Base-by-base conservation (phyloP, 2,888 invertebrate genomes). In the Drosophila hamatofila region DNA sequence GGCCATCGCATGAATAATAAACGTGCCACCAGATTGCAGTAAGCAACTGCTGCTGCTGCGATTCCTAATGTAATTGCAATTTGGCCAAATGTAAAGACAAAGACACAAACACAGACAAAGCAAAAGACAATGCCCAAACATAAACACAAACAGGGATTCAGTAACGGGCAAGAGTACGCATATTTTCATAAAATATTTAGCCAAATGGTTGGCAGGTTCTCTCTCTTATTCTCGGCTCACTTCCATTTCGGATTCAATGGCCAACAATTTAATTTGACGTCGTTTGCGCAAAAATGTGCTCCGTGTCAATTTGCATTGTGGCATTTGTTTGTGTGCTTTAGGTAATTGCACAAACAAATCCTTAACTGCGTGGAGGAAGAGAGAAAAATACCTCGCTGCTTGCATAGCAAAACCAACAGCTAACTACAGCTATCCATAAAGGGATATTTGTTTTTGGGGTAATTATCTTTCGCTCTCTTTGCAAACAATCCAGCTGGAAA, bases 121-220 rank as follows among this genome's bases (percentile, higher is more conserved):
- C 30, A 30, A 14, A 51, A 35, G 51, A 46, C 66, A 62, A 69
- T 59, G 60, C 49, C 49, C 56, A 60, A 42, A n/a, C 18, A 46
- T 41, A 52, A 68, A 72, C 44, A 46, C 66, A 62, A 72, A 66
- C 52, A 75, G 39, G 54, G 54, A 27, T 18, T 25, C 41, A 18
- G 39, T 55, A 27, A n/a, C 54, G 21, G 33, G 18, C 18, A 60
- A 37, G 46, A 37, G 30, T 51, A 72, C 83, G 81, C 83, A 83
- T 79, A 85, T 81, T 85, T 85, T 85, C 86, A 83, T 83, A 80
- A 83, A 83, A 85, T 83, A 83, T 83, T 85, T 81, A 83, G 64
- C 72, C 75, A 85, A 83, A 85, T 83, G 75, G 81, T 72, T 74
- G 80, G 67, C 81, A 72, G 63, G 66, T 69, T 75, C 30, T 39